Evolutionary conservation across 2,888 invertebrate species (phyloP), one percentile per base, ranked within the genome.

Genomic region (Polyommatus iphigenia): DNA sequence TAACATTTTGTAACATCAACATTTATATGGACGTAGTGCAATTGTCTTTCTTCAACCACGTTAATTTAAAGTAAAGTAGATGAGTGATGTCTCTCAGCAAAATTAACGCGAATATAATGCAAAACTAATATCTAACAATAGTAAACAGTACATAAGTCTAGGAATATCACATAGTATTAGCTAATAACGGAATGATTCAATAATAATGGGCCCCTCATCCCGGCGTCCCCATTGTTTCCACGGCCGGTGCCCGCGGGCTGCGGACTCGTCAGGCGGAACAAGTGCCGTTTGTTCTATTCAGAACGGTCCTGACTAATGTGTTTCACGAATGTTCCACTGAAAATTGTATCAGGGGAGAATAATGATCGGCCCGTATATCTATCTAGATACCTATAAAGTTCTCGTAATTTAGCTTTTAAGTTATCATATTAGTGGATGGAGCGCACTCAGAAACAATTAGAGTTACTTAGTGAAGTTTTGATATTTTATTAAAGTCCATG

Each of bases 261-360:
- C 79, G 80, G 84, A 83, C 84, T 83, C 81, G 82, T 82, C 83
- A 85, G 84, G 85, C 85, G 86, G 85, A 87, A 88, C 90, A 91
- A 92, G 91, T 91, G 92, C 85, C 86, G 85, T 85, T 82, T 84
- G 83, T 81, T 24, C 75, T 73, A 46, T 72, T 77, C 77, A 77
- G 78, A 73, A 32, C 15, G 67, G 10, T 15, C 41, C n/a, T 72
- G 46, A 73, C 73, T 46, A 72, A 73, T 73, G 20, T 73, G 73
- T 46, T 73, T 46, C 41, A 18, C 41, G 20, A 73, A 73, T 24
- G 41, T 46, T 46, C 46, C 36, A n/a, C 41, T 41, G 73, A 73
- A 73, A 73, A 72, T 18, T 72, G 72, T 20, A 46, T 73, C 24
- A 73, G 20, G 41, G 73, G 20, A 73, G 13, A 46, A 46, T 67